These are phyloP conservation scores for Triplophysa dalaica DNA, from an alignment of 2,113 vertebrate genomes.

Conservation along the genomic window DNA sequence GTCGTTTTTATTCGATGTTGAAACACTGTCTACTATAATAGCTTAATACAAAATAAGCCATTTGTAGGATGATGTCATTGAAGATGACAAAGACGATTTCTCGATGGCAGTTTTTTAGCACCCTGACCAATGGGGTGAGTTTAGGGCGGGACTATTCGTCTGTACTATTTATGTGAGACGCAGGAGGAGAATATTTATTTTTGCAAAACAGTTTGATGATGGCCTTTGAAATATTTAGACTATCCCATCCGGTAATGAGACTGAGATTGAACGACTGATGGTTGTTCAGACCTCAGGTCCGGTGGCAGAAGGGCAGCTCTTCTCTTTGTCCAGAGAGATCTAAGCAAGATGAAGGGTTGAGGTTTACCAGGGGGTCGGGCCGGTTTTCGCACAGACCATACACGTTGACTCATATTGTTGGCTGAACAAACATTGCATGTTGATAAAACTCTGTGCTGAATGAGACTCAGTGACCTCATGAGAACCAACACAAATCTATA, in stretches of 20 bases:
- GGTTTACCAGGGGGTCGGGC: background rate
- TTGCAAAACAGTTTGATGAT: no score
- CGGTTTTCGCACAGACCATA: background rate
- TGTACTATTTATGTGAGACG: no score
- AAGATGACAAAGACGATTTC: background rate
- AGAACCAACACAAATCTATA: background rate
- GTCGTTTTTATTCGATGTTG: background rate
- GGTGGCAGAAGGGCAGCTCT: background rate
- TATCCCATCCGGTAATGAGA: background rate
- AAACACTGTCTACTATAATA: no score
- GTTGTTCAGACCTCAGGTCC: background rate
- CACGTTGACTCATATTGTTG: background rate
- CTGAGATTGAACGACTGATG: background rate
- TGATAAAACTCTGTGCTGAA: background rate
- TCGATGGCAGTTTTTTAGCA: no score
- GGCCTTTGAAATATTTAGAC: no score
- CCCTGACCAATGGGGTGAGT: no score
- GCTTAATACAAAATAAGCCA: no score
- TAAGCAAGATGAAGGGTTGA: background rate
- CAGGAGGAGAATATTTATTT: no score
- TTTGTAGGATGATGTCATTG: no score
- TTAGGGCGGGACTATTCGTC: no score
- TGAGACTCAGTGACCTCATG: background rate
- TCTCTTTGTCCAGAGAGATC: constrained; percentile 3
- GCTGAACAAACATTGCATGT: background rate